These are phyloP conservation scores for Pteromalus puparum DNA, from an alignment of 1,140 invertebrate species.

Conservation along the genomic window DNA sequence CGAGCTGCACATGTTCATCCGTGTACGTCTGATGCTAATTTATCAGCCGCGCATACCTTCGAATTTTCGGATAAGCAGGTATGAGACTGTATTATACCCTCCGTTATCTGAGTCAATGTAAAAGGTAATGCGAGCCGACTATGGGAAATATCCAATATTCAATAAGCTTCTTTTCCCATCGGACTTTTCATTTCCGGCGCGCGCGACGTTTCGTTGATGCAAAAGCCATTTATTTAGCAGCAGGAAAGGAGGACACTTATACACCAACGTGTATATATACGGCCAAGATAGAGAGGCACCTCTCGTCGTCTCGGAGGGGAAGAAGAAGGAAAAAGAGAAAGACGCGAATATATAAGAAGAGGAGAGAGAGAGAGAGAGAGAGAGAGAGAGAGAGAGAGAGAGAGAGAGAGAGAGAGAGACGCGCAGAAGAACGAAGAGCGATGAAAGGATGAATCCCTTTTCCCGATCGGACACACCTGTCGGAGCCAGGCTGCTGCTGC, in stretches of 20 bases:
- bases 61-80: too few relatives aligned
- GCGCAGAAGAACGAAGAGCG: background rate
- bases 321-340: background rate
- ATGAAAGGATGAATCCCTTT: constrained; percentile 45
- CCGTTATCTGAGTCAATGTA: too few relatives aligned
- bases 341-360: background rate
- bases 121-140: too few relatives aligned
- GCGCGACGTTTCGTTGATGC: background rate
- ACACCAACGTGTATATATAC: background rate
- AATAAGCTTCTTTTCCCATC: too few relatives aligned
- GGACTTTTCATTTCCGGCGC: constrained; percentile 13
- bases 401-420: background rate
- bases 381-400: background rate
- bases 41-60: too few relatives aligned
- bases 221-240: constrained; percentile 9
- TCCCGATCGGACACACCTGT: constrained; percentile 41
- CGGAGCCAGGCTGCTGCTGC: background rate
- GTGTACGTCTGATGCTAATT: too few relatives aligned
- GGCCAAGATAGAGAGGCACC: background rate
- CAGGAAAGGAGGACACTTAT: constrained; percentile 6
- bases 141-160: too few relatives aligned
- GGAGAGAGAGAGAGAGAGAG: background rate
- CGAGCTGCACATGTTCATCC: too few relatives aligned
- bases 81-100: too few relatives aligned
- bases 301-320: background rate